These are phyloP conservation scores for Archocentrus centrarchus DNA, from an alignment of 2,113 vertebrate species.

Conservation along the genomic window DNA sequence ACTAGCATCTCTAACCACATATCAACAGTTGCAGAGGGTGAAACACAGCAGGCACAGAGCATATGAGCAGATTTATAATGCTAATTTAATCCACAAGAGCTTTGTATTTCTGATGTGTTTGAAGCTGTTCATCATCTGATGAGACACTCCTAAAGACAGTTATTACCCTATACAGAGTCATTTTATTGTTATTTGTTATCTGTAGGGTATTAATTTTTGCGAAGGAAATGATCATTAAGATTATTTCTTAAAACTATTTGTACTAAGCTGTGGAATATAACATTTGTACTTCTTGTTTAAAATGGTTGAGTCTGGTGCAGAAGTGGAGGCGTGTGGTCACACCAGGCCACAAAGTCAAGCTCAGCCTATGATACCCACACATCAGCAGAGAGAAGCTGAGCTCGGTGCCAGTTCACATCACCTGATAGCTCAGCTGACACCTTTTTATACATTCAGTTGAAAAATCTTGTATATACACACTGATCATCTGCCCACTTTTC, in stretches of 20 bases:
- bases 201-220: not conserved
- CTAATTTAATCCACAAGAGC: not conserved
- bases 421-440: not conserved
- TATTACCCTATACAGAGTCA: not conserved
- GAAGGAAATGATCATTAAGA: not conserved
- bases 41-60: not conserved
- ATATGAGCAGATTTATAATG: not conserved
- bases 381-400: not conserved
- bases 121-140: not conserved
- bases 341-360: not conserved
- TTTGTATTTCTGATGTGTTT: not conserved
- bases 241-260: not conserved
- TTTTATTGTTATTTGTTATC: not conserved
- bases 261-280: not conserved
- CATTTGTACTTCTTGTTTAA: not conserved
- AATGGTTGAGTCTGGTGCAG: rapidly evolving
- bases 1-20: constrained; percentile 20
- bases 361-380: not conserved
- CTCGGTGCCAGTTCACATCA: not conserved
- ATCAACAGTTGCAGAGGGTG: not conserved
- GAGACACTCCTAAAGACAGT: not conserved
- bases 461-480: too few species aligned
- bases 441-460: not conserved
- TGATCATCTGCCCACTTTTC: not conserved
- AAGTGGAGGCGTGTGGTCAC: rapidly evolving